Evolutionary conservation across 2,797 vertebrate genomes (phyloP).

Genomic region (Dendrocincla tyrannina): DNA sequence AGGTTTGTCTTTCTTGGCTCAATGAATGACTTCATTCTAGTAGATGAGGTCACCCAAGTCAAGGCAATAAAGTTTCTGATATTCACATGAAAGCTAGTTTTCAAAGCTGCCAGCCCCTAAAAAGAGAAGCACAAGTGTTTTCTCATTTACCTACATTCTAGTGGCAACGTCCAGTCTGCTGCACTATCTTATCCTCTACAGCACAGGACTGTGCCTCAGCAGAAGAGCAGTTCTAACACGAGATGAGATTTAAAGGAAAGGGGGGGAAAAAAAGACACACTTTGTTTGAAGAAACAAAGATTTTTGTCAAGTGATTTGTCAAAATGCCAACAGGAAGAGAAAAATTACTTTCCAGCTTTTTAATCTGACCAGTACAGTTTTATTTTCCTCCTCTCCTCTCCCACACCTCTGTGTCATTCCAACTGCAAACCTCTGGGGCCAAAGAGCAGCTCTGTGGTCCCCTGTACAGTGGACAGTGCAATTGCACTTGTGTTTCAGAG

Average conservation of each 20-base stretch:
- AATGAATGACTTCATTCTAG: slow-evolving; percentile 92
- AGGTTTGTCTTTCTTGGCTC: slow-evolving; percentile 88
- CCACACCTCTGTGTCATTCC: accelerated
- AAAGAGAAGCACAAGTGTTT: slow-evolving; percentile 71
- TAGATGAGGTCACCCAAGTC: slow-evolving; percentile 89
- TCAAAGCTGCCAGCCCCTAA: slow-evolving; percentile 64
- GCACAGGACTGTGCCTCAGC: neutral
- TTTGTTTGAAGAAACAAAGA: slow-evolving; percentile 14
- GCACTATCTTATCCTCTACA: neutral
- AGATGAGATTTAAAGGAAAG: neutral
- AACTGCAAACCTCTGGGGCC: neutral
- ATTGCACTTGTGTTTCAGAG: neutral
- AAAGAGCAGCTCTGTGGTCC: neutral
- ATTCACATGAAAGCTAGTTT: slow-evolving; percentile 82
- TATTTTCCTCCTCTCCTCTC: neutral
- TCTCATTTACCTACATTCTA: slow-evolving; percentile 66
- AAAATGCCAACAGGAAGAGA: slow-evolving; percentile 26
- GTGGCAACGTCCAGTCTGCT: neutral
- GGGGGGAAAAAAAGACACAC: neutral
- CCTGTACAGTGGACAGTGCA: neutral
- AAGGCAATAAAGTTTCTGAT: slow-evolving; percentile 88
- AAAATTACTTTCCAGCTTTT: neutral
- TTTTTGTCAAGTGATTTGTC: slow-evolving; percentile 24
- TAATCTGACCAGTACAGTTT: neutral
- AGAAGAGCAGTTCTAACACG: neutral